Conservation (phyloP, 2,888 invertebrate genomes). For the Psococerastis gibbosa region DNA sequence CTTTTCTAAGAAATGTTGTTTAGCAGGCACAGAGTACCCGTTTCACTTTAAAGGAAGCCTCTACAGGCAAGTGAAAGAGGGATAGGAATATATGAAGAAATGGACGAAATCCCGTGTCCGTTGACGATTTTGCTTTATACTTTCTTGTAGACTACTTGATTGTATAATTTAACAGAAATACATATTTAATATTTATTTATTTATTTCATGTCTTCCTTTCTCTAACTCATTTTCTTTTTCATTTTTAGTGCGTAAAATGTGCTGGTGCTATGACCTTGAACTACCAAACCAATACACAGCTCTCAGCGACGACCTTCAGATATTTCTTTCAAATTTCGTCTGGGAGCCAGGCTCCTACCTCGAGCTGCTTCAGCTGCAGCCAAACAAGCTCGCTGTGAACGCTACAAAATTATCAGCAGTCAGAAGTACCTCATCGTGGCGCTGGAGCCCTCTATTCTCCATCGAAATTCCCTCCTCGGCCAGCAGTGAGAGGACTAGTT, state of each 20-base stretch:
- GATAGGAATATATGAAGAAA: too few relatives aligned
- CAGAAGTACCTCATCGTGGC: not conserved
- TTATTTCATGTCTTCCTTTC: too few relatives aligned
- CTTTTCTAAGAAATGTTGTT: too few relatives aligned
- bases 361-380: slow-evolving; percentile 15
- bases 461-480: not conserved
- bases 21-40: too few relatives aligned
- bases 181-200: too few relatives aligned
- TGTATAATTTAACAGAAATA: too few relatives aligned
- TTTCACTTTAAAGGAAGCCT: too few relatives aligned
- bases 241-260: slow-evolving; percentile 9
- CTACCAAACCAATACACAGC: slow-evolving; percentile 60
- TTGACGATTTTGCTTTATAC: too few relatives aligned
- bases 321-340: slow-evolving; percentile 22
- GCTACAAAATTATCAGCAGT: too few relatives aligned
- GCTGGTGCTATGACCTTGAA: slow-evolving; percentile 28
- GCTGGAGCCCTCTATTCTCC: not conserved
- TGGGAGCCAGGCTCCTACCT: slow-evolving; percentile 18
- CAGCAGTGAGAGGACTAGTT: slow-evolving; percentile 10
- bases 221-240: slow-evolving; percentile 1
- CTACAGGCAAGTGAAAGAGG: too few relatives aligned
- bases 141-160: too few relatives aligned
- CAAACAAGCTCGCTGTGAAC: not conserved
- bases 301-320: slow-evolving; percentile 57
- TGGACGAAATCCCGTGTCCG: too few relatives aligned